A percentile compares a stretch with the other conserved stretches of the same genome.
Evolutionary conservation across 2,888 invertebrate species (phyloP).

Genomic region (Autographa gamma): DNA sequence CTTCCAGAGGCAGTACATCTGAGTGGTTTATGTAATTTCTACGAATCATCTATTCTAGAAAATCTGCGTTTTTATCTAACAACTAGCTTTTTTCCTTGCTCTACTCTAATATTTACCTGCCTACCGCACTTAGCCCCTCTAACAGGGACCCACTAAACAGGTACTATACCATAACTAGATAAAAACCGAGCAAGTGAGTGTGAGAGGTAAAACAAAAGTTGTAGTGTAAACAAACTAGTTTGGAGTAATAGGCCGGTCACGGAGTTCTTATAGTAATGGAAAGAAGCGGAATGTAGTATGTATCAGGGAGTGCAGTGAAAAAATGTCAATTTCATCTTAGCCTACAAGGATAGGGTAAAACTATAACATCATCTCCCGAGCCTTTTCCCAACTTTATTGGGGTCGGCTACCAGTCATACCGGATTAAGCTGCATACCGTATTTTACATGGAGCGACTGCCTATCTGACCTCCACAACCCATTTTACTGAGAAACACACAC

Average conservation of each 20-base stretch:
- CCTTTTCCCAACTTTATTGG: no score
- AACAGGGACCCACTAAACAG: conserved; percentile 34
- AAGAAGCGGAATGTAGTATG: neutral
- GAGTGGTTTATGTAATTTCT: no score
- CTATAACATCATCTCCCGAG: no score
- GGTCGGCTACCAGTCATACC: no score
- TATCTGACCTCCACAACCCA: no score
- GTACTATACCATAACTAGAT: conserved; percentile 23
- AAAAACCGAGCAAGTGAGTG: conserved; percentile 23
- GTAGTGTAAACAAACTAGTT: conserved; percentile 40
- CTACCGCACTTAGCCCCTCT: conserved; percentile 1
- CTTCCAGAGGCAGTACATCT: no score
- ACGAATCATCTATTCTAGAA: no score
- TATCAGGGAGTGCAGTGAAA: no score
- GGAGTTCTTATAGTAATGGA: neutral
- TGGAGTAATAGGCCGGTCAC: conserved; percentile 30
- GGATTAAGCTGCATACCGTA: no score
- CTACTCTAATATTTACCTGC: neutral
- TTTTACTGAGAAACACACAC: no score
- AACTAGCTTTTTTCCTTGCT: neutral
- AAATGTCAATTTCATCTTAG: neutral
- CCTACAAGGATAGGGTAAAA: no score
- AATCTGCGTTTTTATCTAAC: neutral
- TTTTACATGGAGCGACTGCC: no score
- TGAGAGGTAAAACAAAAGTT: conserved; percentile 51